A percentile compares a stretch with the other conserved stretches of the same genome.
Conservation (phyloP, 2,113 vertebrate species). For the Gracilinanus agilis region DNA sequence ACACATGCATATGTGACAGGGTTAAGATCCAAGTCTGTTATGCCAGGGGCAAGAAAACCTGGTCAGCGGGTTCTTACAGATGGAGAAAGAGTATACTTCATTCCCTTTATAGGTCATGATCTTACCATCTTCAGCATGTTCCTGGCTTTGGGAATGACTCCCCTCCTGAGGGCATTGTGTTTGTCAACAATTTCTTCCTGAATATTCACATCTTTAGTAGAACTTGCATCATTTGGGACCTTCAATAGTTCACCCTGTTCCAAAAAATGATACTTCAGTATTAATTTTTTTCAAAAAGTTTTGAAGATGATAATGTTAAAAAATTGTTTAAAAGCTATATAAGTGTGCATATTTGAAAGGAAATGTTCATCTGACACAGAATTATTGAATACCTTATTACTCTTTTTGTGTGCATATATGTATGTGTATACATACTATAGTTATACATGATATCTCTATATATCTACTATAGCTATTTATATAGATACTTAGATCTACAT, state of each 20-base stretch:
- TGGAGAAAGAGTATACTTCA: not conserved
- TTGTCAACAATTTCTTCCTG: slow-evolving; percentile 74
- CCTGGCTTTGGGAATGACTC: slow-evolving; percentile 75
- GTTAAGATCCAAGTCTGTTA: no score
- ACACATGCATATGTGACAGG: not conserved
- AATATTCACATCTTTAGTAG: slow-evolving; percentile 33
- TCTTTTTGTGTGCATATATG: not conserved
- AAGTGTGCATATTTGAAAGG: not conserved
- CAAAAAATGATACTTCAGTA: slow-evolving; percentile 45
- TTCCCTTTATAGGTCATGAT: rapidly evolving
- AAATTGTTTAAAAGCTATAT: not conserved
- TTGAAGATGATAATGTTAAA: not conserved
- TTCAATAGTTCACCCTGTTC: not conserved
- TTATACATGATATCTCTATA: not conserved
- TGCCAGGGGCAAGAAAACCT: not conserved
- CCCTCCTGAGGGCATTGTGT: slow-evolving; percentile 79
- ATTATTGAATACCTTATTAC: not conserved
- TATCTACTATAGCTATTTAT: not conserved
- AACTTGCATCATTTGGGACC: not conserved
- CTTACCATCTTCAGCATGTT: slow-evolving; percentile 85
- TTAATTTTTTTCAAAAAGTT: not conserved
- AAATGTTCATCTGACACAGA: not conserved
- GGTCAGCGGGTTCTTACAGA: not conserved
- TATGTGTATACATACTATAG: not conserved
- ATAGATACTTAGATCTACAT: not conserved